phyloP scores from a whole-genome alignment of 2,113 vertebrate species.

The Cinclus mexicanus region DNA sequence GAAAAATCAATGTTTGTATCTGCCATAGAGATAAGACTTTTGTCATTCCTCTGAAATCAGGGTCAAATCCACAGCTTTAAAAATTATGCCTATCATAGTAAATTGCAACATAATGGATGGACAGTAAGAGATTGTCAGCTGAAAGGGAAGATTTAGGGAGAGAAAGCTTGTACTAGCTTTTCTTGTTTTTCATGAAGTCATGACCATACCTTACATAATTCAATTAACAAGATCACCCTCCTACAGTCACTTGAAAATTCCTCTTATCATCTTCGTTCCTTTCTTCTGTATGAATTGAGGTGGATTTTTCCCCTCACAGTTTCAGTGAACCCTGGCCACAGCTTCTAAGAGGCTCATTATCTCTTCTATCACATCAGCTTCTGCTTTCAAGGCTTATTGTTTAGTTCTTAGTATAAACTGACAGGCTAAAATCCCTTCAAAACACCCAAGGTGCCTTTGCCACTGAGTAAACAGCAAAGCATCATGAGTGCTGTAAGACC shows the following conservation, averaged over 20 bases:
- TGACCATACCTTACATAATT: background rate
- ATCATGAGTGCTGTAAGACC: background rate
- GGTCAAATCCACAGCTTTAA: background rate
- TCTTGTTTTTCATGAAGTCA: background rate
- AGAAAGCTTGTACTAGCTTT: background rate
- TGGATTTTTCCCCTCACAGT: slow-evolving; percentile 26
- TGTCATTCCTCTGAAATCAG: background rate
- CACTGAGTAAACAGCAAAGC: slow-evolving; percentile 8
- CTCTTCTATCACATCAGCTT: slow-evolving; percentile 39
- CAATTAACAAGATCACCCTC: slow-evolving; percentile 44
- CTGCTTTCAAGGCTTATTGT: slow-evolving; percentile 59
- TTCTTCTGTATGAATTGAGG: slow-evolving; percentile 44
- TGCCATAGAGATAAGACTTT: background rate
- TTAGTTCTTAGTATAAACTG: slow-evolving; percentile 31
- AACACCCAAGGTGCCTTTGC: slow-evolving; percentile 48
- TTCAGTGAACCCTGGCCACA: slow-evolving; percentile 32
- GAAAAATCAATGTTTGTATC: background rate
- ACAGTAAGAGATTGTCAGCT: background rate
- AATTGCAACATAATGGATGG: background rate
- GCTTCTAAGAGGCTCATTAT: slow-evolving; percentile 66
- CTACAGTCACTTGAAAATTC: slow-evolving; percentile 34
- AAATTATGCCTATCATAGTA: background rate
- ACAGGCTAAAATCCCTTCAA: slow-evolving; percentile 48
- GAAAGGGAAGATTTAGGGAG: background rate
- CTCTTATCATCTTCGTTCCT: slow-evolving; percentile 41